These are phyloP conservation scores for Prionailurus viverrinus DNA, from an alignment of 2,113 vertebrate genomes.

Conservation along the genomic window DNA sequence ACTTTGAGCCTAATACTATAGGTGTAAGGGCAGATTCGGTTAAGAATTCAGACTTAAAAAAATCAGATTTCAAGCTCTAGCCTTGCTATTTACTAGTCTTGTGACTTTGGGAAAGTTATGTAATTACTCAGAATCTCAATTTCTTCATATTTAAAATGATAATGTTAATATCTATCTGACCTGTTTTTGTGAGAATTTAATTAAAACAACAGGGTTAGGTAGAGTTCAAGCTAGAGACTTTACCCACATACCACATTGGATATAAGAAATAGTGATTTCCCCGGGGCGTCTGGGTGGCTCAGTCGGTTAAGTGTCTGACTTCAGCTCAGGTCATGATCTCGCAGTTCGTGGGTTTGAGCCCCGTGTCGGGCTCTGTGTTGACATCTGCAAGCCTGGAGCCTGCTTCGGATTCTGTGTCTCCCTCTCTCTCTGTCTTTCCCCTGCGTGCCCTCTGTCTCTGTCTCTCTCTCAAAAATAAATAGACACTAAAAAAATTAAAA, in stretches of 20 bases:
- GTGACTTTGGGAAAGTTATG: background rate
- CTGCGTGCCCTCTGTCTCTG: too few species aligned
- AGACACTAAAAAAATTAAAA: too few species aligned
- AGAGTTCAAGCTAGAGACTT: background rate
- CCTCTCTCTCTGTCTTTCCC: too few species aligned
- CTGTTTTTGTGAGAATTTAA: background rate
- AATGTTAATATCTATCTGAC: background rate
- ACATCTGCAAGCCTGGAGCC: too few species aligned
- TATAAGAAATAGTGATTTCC: background rate
- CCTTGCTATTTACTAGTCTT: background rate
- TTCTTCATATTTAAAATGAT: conserved; percentile 20
- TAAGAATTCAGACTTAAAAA: background rate
- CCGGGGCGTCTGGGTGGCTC: too few species aligned
- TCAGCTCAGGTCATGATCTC: too few species aligned
- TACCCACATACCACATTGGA: background rate
- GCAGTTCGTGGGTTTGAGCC: too few species aligned
- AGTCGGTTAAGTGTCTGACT: too few species aligned
- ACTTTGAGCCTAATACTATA: background rate
- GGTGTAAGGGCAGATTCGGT: background rate
- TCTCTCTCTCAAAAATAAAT: too few species aligned
- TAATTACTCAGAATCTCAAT: background rate
- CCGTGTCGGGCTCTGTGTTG: too few species aligned
- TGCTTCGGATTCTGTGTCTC: too few species aligned
- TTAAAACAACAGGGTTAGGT: background rate
- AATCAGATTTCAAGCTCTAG: background rate